Percentiles rank a stretch among this genome's conserved stretches.
phyloP scores from a whole-genome alignment of 2,888 invertebrate species.

The Trissonchulus latispiculum region DNA sequence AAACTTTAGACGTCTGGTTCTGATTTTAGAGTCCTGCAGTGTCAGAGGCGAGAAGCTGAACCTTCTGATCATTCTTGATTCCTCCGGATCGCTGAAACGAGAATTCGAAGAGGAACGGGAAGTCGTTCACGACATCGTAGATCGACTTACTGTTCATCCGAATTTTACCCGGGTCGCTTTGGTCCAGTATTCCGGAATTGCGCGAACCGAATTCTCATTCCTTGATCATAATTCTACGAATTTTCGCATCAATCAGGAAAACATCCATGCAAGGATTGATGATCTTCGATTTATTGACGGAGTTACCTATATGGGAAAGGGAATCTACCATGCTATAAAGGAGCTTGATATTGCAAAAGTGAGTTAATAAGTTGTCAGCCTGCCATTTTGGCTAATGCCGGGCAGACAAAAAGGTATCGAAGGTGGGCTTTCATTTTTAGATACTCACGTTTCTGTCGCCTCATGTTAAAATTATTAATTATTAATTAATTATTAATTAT shows the following conservation, averaged over 20 bases:
- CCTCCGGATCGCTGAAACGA: conserved; percentile 37
- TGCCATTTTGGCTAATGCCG: no score
- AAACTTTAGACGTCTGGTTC: no score
- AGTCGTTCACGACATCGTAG: conserved; percentile 36
- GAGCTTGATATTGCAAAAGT: background rate
- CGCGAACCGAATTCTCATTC: conserved; percentile 22
- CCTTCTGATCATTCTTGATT: conserved; percentile 39
- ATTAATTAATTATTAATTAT: background rate
- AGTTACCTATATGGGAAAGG: conserved; percentile 39
- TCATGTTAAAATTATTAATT: background rate
- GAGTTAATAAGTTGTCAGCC: no score
- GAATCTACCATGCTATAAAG: conserved; percentile 26
- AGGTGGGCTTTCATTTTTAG: no score
- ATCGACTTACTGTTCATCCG: conserved; percentile 37
- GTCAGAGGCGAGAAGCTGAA: conserved; percentile 39
- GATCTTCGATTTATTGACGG: conserved; percentile 38
- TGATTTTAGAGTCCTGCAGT: conserved; percentile 37
- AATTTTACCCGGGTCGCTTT: conserved; percentile 38
- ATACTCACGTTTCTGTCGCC: no score
- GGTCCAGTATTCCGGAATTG: conserved; percentile 35
- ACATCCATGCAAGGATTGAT: conserved; percentile 24
- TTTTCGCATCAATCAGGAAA: background rate
- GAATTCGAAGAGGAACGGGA: conserved; percentile 37
- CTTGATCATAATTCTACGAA: background rate
- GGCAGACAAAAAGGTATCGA: no score